Base-by-base conservation (phyloP, 1,140 invertebrate species). In the Scylla paramamosain region DNA sequence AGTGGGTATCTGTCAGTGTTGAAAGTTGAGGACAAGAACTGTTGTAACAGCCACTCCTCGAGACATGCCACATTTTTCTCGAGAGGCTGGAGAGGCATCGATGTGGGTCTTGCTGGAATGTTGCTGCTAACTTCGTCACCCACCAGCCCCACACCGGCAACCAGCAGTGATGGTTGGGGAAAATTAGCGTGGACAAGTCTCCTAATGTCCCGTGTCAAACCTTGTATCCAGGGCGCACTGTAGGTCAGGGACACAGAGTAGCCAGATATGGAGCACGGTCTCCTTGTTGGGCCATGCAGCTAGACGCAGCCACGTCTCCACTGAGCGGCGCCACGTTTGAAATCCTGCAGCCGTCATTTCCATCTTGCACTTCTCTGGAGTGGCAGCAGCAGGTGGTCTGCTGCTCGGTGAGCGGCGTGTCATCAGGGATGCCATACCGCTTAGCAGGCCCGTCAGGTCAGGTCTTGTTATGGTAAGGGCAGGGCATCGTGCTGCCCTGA, bases 61-160 rank as follows among this genome's bases (percentile, higher is more conserved):
- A 89, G 87, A 20, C 31, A 32, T 89, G 87, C 25, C 4, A 4
- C 48, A 31, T 91, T 91, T 91, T 91, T 32, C 31, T 91, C 39
- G 39, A 39, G 39, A 28, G 28, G 89, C 31, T 52, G 89, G 8
- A 91, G 48, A 12, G 89, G 89, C 32, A 91, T 10, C 0, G 39
- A 91, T 2, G 25, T 16, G 2, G 48, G 89, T 88, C 39, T 39
- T 39, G 39, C 39, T 39, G 39, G 39, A 6, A 39, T 39, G 39
- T 39, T 6, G 6, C 39, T 39, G 39, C 39, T 39, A 39, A 1
- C 6, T 2, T 6, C 39, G 6, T 39, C 39, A 39, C 39, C 39
- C 1, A 39, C 6, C 39, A 39, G 39, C 39, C 39, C 39, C 39
- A 39, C 6, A 3, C 77, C 7, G 20, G 77, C 1, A 25, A 28